Evolutionary conservation across 2,888 invertebrate species (phyloP).

Genomic region (Plutella xylostella): DNA sequence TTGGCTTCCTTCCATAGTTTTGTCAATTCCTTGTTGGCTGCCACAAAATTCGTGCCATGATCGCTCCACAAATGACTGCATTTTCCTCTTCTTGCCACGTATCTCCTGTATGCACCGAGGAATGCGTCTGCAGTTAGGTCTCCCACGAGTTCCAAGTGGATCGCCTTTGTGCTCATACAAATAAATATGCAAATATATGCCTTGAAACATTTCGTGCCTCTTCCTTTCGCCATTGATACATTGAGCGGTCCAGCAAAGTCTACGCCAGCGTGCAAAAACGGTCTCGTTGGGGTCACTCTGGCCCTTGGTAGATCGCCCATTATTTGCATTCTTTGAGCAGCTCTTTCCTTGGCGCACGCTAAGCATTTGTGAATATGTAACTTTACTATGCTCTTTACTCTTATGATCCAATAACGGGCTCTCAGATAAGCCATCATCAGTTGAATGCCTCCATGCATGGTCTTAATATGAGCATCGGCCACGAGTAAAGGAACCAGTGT

Average conservation of each 20-base stretch:
- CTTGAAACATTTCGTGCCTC: constrained; percentile 4
- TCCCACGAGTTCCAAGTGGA: constrained; percentile 20
- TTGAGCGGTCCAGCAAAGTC: constrained; percentile 8
- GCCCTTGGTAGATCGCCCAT: neutral
- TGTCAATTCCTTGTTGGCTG: constrained; percentile 14
- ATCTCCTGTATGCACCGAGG: too few relatives aligned
- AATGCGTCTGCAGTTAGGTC: constrained; percentile 19
- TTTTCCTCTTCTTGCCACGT: constrained; percentile 14
- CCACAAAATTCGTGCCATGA: constrained; percentile 18
- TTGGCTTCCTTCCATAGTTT: constrained; percentile 8
- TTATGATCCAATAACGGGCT: neutral
- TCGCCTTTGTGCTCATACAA: constrained; percentile 19
- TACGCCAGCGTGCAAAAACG: constrained; percentile 3
- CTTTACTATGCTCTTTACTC: neutral
- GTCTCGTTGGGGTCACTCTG: neutral
- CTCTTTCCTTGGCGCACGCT: neutral
- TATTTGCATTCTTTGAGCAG: neutral
- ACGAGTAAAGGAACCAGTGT: neutral
- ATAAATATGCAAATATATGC: constrained; percentile 9
- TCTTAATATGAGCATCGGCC: neutral
- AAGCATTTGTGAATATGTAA: neutral
- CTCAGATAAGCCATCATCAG: neutral
- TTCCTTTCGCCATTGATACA: neutral
- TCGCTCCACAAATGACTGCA: constrained; percentile 16
- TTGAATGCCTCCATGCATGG: neutral